Evolutionary conservation across 2,888 invertebrate genomes (phyloP).

Genomic region (Phorcus lineatus): DNA sequence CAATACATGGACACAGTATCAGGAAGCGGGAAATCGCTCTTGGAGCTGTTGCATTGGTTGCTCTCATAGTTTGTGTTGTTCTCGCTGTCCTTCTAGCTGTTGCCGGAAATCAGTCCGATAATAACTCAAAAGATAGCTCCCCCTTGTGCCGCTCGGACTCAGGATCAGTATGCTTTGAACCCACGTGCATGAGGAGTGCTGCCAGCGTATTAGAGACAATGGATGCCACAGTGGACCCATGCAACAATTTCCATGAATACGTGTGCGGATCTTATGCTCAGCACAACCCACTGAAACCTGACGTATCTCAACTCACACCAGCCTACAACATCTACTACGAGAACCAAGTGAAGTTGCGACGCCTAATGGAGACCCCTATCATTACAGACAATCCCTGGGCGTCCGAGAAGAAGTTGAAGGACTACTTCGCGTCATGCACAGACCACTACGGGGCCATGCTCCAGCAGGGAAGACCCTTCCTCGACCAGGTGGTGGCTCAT

Average conservation of each 20-base stretch:
- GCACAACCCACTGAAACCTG: slow-evolving; percentile 50
- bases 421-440: slow-evolving; percentile 80
- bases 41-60: slow-evolving; percentile 42
- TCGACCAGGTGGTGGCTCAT: slow-evolving; percentile 52
- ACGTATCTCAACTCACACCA: slow-evolving; percentile 48
- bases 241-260: slow-evolving; percentile 75
- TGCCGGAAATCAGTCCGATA: background rate
- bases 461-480: slow-evolving; percentile 51
- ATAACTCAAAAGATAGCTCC: slow-evolving; percentile 30
- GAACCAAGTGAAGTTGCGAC: slow-evolving; percentile 58
- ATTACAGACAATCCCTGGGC: slow-evolving; percentile 47
- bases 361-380: slow-evolving; percentile 48
- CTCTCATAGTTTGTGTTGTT: slow-evolving; percentile 54
- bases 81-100: slow-evolving; percentile 53
- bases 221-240: slow-evolving; percentile 74
- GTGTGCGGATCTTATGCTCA: slow-evolving; percentile 78
- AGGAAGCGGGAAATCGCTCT: slow-evolving; percentile 60
- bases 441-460: slow-evolving; percentile 61
- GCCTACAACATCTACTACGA: slow-evolving; percentile 52
- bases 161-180: slow-evolving; percentile 47
- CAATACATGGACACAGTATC: slow-evolving; percentile 44
- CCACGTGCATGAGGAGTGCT: slow-evolving; percentile 59
- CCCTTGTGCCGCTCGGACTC: background rate
- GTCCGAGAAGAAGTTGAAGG: slow-evolving; percentile 79
- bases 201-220: slow-evolving; percentile 53